These are phyloP conservation scores for Molorchus minor DNA, from an alignment of 2,888 invertebrate genomes.

Conservation along the genomic window DNA sequence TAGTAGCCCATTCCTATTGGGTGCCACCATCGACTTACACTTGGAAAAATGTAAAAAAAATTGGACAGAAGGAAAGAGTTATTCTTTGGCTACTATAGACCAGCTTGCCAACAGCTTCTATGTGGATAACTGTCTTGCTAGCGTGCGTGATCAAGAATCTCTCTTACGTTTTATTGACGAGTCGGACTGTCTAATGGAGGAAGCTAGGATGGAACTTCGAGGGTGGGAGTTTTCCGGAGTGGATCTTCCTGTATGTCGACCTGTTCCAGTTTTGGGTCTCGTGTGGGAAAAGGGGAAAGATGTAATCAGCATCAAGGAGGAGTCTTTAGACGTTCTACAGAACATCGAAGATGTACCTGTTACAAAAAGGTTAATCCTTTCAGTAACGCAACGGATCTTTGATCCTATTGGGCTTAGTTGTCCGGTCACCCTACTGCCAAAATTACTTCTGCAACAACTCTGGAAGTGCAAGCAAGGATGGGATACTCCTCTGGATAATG, in stretches of 20 bases:
- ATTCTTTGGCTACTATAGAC: conserved; percentile 1
- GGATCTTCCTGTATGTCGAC: too few species aligned
- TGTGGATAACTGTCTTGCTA: conserved; percentile 23
- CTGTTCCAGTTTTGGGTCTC: too few species aligned
- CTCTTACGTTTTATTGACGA: conserved; percentile 18
- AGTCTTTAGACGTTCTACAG: conserved; percentile 6
- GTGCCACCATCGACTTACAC: conserved; percentile 34
- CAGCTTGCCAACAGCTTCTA: conserved; percentile 19
- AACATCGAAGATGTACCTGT: conserved; percentile 1
- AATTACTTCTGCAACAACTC: conserved; percentile 26
- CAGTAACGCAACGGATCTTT: background rate
- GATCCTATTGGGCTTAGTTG: conserved; percentile 18
- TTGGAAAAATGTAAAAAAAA: conserved; percentile 9
- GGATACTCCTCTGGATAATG: conserved; percentile 20
- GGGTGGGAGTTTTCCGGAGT: too few species aligned
- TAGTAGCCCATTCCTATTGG: conserved; percentile 37
- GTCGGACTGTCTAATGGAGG: conserved; percentile 8
- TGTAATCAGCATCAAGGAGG: conserved; percentile 14
- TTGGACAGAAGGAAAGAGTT: conserved; percentile 3
- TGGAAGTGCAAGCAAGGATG: conserved; percentile 25
- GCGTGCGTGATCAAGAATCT: conserved; percentile 10
- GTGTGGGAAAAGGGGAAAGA: too few species aligned
- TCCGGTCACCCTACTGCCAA: conserved; percentile 25
- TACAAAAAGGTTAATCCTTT: conserved; percentile 19
- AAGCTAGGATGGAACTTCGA: conserved; percentile 28